Conservation (phyloP, 2,888 invertebrate genomes). For the Acleris sparsana region DNA sequence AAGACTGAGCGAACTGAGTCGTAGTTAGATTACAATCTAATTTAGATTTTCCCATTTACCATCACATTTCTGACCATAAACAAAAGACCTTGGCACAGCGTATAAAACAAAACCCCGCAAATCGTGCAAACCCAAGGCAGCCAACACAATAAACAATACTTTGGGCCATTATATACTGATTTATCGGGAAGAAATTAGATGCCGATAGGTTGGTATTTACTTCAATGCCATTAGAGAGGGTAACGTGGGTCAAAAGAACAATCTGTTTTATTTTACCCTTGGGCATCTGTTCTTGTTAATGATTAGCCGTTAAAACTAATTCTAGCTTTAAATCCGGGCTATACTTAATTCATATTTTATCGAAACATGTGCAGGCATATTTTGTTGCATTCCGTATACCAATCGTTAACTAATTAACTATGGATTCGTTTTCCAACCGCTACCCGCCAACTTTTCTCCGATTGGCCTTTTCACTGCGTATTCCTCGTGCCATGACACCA, state of each 20-base stretch:
- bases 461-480: slow-evolving; percentile 29
- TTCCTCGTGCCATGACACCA: slow-evolving; percentile 5
- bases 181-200: slow-evolving; percentile 36
- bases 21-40: neutral
- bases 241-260: slow-evolving; percentile 26
- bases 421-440: neutral
- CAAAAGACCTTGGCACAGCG: neutral
- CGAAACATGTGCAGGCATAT: neutral
- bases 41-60: slow-evolving; percentile 2
- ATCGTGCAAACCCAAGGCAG: slow-evolving; percentile 31
- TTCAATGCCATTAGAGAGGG: slow-evolving; percentile 44
- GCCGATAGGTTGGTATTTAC: slow-evolving; percentile 35
- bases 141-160: slow-evolving; percentile 34
- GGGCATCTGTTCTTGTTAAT: neutral
- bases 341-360: neutral
- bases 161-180: slow-evolving; percentile 34
- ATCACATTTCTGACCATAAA: neutral
- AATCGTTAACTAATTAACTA: no score
- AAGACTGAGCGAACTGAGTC: no score
- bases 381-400: no score
- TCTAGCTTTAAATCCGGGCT: neutral
- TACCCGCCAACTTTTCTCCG: neutral
- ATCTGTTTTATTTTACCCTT: slow-evolving; percentile 6
- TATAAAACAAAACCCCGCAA: slow-evolving; percentile 15
- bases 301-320: neutral